Evolutionary conservation across 2,113 vertebrate genomes (phyloP).

Genomic region (Mirounga angustirostris): DNA sequence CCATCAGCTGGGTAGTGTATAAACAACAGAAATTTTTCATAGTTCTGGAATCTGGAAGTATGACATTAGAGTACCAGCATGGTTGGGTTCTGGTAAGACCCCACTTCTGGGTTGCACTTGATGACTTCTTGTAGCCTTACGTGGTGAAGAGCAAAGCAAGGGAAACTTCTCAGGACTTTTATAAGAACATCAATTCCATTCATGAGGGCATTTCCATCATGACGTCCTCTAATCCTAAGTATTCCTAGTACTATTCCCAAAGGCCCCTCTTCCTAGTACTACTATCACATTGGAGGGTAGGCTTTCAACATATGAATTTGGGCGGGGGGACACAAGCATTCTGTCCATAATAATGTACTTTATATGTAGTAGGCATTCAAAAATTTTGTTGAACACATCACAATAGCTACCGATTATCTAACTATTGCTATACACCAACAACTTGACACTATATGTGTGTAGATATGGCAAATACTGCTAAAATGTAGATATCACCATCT

Average conservation of each 20-base stretch:
- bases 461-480: background rate
- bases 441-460: background rate
- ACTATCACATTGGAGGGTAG: background rate
- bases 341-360: background rate
- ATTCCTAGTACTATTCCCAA: background rate
- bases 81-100: background rate
- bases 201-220: background rate
- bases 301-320: background rate
- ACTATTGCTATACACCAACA: background rate
- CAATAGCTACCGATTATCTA: background rate
- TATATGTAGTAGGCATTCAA: background rate
- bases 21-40: background rate
- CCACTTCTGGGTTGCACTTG: background rate
- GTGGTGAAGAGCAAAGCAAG: background rate
- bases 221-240: background rate
- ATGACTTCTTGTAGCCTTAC: background rate
- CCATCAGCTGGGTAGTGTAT: background rate
- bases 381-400: background rate
- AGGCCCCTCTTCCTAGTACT: background rate
- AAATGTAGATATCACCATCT: constrained; percentile 5
- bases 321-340: background rate
- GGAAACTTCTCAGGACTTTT: background rate
- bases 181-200: background rate
- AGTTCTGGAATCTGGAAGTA: background rate
- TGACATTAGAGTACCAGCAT: background rate